Base-by-base conservation (phyloP, 2,888 invertebrate genomes). In the Onthophagus sagittarius region DNA sequence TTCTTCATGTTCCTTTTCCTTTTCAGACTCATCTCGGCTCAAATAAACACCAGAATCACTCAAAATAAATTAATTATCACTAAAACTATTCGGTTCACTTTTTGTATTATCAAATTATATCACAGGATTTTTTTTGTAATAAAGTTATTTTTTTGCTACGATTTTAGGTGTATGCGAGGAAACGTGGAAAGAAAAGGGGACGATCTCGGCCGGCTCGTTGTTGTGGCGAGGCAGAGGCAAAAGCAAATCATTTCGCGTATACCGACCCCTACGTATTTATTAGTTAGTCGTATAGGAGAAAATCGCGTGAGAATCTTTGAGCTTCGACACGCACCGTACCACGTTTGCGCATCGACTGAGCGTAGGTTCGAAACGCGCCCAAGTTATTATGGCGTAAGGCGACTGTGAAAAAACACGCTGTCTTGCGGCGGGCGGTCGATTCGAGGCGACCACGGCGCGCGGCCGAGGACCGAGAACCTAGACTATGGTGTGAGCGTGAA, bases 381-480 rank as follows among this genome's bases (percentile, higher is more conserved):
- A 84, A 84, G 84, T 84, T 84, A 84, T 84, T 84, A 84, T 83
- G 83, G 82, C 79, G 78, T 31, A 23, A 53, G 39, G 39, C 39
- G 39, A 11, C 82, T 81, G 82, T 83, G 83, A 83, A 84, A 83
- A 84, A 83, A 83, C 82, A 81, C 80, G 80, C 82, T 79, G 79
- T 77, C 77, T 78, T 76, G 76, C 78, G 74, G 79, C 79, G 79
- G 77, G 77, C 75, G 79, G 77, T 77, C 76, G 78, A 77, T 76
- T 77, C 78, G 75, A 77, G 79, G 78, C 78, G 78, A 77, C 76
- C 76, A 78, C 74, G 76, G 78, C 69, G 76, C 14, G n/a, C 64
- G 13, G 64, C 64, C 23, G 23, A 23, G 23, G 23, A 23, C 64
- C 23, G 23, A 23, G 23, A 3, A 23, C 23, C 23, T 23, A 23